Evolutionary conservation across 2,113 vertebrate genomes (phyloP).

Genomic region (Regulus satrapa): DNA sequence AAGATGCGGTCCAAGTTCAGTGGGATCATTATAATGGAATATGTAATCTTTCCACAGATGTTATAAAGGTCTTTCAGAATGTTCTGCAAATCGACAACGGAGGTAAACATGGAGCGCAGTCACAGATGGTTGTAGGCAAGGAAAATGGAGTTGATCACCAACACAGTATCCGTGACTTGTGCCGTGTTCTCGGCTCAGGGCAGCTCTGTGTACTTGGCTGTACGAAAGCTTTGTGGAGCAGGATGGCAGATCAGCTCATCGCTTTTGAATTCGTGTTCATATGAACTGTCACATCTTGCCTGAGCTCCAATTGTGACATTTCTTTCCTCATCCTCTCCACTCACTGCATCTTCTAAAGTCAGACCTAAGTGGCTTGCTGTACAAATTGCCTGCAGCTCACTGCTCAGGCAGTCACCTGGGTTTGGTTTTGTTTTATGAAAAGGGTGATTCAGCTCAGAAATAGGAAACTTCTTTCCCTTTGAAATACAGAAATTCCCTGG

Average conservation of each 20-base stretch:
- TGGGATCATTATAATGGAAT: neutral
- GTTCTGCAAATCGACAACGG: neutral
- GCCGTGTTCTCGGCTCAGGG: neutral
- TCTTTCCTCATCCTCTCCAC: neutral
- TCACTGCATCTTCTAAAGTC: neutral
- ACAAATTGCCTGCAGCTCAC: neutral
- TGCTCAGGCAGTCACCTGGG: neutral
- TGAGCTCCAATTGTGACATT: neutral
- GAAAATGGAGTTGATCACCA: neutral
- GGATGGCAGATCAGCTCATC: neutral
- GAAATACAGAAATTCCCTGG: neutral
- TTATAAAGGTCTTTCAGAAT: neutral
- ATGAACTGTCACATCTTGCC: neutral
- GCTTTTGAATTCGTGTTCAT: neutral
- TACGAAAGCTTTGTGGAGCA: neutral
- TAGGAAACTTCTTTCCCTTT: neutral
- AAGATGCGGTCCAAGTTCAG: neutral
- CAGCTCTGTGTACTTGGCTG: neutral
- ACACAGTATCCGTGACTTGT: accelerated
- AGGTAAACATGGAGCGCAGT: neutral
- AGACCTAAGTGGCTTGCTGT: neutral
- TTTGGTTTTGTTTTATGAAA: neutral
- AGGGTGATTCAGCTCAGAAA: neutral
- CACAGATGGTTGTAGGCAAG: neutral
- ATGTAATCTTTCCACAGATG: neutral